Percentiles rank a stretch among this genome's conserved stretches.
phyloP scores from a whole-genome alignment of 2,797 vertebrate species.

The Leptodactylus fallax region DNA sequence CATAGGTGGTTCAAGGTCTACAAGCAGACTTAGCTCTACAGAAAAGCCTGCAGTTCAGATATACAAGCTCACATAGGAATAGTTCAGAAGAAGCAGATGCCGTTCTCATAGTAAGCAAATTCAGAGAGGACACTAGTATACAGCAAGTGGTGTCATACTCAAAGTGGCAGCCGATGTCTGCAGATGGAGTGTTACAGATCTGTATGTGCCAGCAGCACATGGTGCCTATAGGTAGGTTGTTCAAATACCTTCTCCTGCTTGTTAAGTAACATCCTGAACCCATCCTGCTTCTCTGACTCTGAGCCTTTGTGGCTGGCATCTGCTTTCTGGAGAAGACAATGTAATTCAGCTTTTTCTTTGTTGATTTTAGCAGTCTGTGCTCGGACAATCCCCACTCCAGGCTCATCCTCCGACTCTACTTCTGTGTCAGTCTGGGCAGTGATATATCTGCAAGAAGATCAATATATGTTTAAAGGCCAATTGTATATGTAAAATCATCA shows the following conservation, averaged over 20 bases:
- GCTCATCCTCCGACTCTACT: conserved; percentile 77
- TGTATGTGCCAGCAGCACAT: too few relatives aligned
- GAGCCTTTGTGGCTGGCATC: conserved; percentile 81
- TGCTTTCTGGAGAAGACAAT: conserved; percentile 78
- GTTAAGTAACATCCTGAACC: conserved; percentile 81
- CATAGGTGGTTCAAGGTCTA: too few relatives aligned
- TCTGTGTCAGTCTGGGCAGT: conserved; percentile 90
- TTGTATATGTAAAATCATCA: too few relatives aligned
- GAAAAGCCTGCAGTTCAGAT: too few relatives aligned
- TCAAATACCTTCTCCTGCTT: conserved; percentile 81
- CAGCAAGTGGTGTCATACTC: too few relatives aligned
- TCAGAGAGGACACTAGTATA: too few relatives aligned
- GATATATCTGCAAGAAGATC: conserved; percentile 85
- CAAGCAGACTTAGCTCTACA: too few relatives aligned
- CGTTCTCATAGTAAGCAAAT: too few relatives aligned
- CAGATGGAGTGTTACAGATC: too few relatives aligned
- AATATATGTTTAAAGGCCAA: conserved; percentile 15
- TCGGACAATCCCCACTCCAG: conserved; percentile 62
- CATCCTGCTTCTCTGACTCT: conserved; percentile 81
- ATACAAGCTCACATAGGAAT: too few relatives aligned
- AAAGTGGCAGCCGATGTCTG: too few relatives aligned
- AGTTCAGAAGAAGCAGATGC: too few relatives aligned
- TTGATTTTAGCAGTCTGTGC: conserved; percentile 59
- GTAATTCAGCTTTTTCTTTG: conserved; percentile 75
- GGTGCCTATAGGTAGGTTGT: not conserved